Evolutionary conservation across 2,113 vertebrate genomes (phyloP).

Genomic region (Psophia crepitans): DNA sequence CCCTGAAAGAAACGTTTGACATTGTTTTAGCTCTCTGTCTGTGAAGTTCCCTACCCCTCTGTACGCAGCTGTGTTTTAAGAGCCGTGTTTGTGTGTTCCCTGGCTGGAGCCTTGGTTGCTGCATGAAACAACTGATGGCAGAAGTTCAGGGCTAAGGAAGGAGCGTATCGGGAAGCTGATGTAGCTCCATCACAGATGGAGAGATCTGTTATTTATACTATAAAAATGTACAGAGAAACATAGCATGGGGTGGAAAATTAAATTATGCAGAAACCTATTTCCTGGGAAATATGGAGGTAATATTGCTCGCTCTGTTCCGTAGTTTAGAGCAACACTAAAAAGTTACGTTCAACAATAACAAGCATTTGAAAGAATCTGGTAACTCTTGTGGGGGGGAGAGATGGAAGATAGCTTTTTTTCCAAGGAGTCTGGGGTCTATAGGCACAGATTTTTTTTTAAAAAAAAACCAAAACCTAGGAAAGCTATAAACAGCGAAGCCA

Average conservation of each 20-base stretch:
- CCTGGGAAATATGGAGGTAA: background rate
- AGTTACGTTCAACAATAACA: background rate
- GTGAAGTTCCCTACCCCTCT: background rate
- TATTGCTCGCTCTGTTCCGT: background rate
- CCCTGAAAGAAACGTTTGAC: background rate
- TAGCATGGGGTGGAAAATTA: background rate
- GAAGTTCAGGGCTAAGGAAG: background rate
- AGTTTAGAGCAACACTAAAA: background rate
- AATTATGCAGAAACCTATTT: background rate
- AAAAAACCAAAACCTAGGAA: too few relatives aligned
- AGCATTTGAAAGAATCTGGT: background rate
- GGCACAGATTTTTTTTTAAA: background rate
- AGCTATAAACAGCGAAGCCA: background rate
- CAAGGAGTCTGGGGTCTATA: background rate
- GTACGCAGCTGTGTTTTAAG: background rate
- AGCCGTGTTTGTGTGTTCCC: background rate
- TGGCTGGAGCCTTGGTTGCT: background rate
- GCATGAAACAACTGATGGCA: background rate
- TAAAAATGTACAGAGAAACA: background rate
- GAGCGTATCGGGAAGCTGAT: background rate
- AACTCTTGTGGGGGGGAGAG: background rate
- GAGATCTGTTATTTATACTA: background rate
- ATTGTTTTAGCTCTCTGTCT: background rate
- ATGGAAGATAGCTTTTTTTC: background rate
- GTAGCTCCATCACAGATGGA: background rate